Evolutionary conservation across 2,797 vertebrate species (phyloP).

Genomic region (Hippoglossus hippoglossus): DNA sequence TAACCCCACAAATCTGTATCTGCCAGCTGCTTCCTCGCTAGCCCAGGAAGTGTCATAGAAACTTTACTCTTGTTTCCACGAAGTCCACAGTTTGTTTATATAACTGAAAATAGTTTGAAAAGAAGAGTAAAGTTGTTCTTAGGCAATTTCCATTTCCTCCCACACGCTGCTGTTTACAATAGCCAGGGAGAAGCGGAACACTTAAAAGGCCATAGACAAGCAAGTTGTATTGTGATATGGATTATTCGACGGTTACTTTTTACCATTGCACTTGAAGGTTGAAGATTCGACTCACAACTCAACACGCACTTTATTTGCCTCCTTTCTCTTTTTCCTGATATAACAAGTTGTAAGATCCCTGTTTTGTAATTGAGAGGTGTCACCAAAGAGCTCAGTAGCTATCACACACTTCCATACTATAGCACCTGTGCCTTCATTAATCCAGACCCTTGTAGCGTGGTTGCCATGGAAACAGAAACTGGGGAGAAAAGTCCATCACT

Average conservation of each 20-base stretch:
- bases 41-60: constrained; percentile 1
- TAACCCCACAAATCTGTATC: not conserved
- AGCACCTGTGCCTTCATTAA: constrained; percentile 67
- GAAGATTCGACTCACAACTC: constrained; percentile 6
- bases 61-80: constrained; percentile 9
- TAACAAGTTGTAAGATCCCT: not conserved
- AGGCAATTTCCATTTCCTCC: constrained; percentile 39
- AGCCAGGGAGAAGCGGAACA: constrained; percentile 7
- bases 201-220: not conserved
- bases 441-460: constrained; percentile 48
- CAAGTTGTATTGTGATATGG: not conserved
- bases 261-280: not conserved
- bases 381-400: constrained; percentile 11
- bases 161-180: constrained; percentile 26
- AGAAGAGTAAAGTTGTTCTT: constrained; percentile 13
- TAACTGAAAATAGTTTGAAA: constrained; percentile 18
- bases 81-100: constrained; percentile 16
- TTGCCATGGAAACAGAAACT: constrained; percentile 68
- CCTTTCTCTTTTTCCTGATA: not conserved
- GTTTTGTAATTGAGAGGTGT: constrained; percentile 1
- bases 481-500: constrained; percentile 56
- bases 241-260: not conserved
- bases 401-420: constrained; percentile 36
- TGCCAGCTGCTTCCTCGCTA: constrained; percentile 10
- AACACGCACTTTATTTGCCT: not conserved